Evolutionary conservation across 2,888 invertebrate genomes (phyloP), one percentile per base, ranked within the genome.

Genomic region (Drosophila lacicola): DNA sequence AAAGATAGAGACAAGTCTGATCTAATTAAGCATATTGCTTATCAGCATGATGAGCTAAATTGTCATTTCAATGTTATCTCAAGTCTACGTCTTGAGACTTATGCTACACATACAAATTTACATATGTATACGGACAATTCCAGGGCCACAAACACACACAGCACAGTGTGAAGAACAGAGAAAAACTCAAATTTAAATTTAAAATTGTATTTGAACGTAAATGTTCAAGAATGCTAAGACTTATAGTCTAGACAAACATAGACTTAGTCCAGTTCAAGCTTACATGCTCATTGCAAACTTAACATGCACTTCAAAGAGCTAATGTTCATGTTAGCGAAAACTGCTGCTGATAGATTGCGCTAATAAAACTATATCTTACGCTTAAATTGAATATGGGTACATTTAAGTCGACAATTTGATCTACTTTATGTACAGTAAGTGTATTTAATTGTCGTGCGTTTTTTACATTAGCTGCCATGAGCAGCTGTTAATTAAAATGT

Each of bases 401-500:
- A 45, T 45, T 25, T 17, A 17, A 17, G 17, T 33, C 13, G 11
- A 13, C 4, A 44, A 19, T 17, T 63, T 36, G 13, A 17, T 62
- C 10, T 34, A 45, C 19, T 44, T 19, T 45, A 13, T 5, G 19
- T 14, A 3, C 1, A 17, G 10, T 6, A 9, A 74, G 53, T 14
- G 44, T 61, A 72, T 57, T 53, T 44, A 49, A 29, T 44, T 19
- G 45, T 34, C 34, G 14, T 34, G 29, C 14, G 33, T 17, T 29
- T 36, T 36, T 36, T 17, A 19, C 19, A 36, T 67, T 21, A 44
- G 11, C 45, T 29, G 14, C n/a, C n/a, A 21, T 50, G 29, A 19
- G 36, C 56, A 55, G 62, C 70, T 70, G 81, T 71, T 85, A 66
- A 88, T 82, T 80, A 74, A 82, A 77, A 80, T 67, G 77, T 78